phyloP scores from a whole-genome alignment of 1,140 invertebrate species.

The Nasonia longicornis region DNA sequence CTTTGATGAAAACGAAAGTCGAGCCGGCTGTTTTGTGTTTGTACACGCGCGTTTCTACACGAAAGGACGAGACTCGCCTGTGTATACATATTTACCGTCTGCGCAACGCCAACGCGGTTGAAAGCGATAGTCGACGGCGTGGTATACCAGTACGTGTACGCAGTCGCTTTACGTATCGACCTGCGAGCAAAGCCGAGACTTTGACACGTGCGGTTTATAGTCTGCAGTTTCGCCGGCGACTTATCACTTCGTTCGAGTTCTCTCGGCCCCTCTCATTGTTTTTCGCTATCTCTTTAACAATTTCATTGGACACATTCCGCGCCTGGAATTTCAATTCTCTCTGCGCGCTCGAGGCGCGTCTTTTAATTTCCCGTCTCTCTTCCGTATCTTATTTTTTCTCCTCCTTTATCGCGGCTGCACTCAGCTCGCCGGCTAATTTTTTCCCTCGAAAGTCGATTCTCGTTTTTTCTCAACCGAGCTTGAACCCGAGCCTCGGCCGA shows the following conservation, averaged over 20 bases:
- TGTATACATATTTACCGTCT: not conserved
- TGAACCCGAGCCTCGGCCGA: constrained; percentile 11
- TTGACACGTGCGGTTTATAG: no score
- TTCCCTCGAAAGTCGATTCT: constrained; percentile 32
- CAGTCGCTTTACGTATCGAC: no score
- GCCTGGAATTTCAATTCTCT: no score
- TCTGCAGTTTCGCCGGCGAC: no score
- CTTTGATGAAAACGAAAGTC: constrained; percentile 7
- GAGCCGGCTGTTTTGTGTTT: constrained; percentile 2
- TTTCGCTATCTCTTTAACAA: no score
- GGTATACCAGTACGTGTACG: no score
- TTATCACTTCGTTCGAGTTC: no score
- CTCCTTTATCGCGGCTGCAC: not conserved
- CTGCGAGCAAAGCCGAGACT: no score
- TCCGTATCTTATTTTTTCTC: not conserved
- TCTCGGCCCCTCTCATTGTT: no score
- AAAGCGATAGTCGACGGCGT: not conserved
- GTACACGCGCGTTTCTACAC: not conserved
- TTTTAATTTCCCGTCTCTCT: not conserved
- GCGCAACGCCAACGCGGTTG: not conserved
- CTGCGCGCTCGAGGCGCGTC: not conserved
- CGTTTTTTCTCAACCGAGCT: constrained; percentile 5
- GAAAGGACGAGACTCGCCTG: not conserved
- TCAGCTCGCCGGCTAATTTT: not conserved
- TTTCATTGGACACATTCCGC: no score